Conservation (phyloP, 2,888 invertebrate species). For the Gerris lacustris region DNA sequence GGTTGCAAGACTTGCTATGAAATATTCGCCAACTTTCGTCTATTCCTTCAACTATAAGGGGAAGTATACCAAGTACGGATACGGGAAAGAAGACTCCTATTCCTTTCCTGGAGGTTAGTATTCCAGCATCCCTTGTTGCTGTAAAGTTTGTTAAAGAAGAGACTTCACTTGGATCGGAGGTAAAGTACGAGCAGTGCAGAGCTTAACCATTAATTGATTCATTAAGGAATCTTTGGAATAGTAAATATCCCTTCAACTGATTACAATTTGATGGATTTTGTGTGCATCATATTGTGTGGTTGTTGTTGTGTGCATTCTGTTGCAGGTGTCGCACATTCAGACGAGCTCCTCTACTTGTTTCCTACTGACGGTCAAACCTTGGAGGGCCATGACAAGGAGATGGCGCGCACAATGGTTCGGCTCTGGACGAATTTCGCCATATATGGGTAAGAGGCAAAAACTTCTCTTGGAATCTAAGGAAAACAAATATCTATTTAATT, state of each 20-base stretch:
- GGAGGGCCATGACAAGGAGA: conserved; percentile 34
- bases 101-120: conserved; percentile 39
- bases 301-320: too few relatives aligned
- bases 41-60: conserved; percentile 44
- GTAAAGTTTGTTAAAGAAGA: too few relatives aligned
- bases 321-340: conserved; percentile 45
- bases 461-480: not conserved
- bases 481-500: not conserved
- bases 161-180: not conserved
- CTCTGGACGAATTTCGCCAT: conserved; percentile 40
- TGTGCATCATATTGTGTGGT: too few relatives aligned
- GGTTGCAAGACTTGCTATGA: conserved; percentile 37
- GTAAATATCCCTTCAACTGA: too few relatives aligned
- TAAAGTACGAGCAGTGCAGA: too few relatives aligned
- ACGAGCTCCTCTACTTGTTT: conserved; percentile 50
- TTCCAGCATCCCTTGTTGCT: not conserved
- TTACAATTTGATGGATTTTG: too few relatives aligned
- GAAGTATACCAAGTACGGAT: conserved; percentile 33
- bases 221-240: too few relatives aligned
- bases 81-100: conserved; percentile 37
- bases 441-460: conserved; percentile 33
- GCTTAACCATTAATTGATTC: too few relatives aligned
- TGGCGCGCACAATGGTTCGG: conserved; percentile 41
- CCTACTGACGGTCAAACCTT: conserved; percentile 37
- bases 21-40: conserved; percentile 36